Base-by-base conservation (phyloP, 2,888 invertebrate species). In the Strigamia transsilvanica region DNA sequence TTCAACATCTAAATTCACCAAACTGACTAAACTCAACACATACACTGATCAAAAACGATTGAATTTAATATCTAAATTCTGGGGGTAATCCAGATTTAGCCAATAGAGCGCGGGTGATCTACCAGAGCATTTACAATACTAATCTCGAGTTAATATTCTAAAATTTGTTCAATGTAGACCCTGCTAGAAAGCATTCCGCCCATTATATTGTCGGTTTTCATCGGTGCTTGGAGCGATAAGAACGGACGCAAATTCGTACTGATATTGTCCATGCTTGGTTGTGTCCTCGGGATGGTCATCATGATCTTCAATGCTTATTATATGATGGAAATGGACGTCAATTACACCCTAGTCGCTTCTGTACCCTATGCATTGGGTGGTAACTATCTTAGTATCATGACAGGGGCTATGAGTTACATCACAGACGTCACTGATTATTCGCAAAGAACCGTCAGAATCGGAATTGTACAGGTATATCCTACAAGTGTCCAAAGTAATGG, bases 161-260 rank as follows among this genome's bases (percentile, higher is more conserved):
- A n/a, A n/a, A n/a, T n/a, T n/a, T n/a, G n/a, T n/a, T n/a, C n/a
- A n/a, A n/a, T 34, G 7, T n/a, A 66, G 66, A 66, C 66, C 1
- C 9, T 66, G 2, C 27, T 66, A 15, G 66, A 66, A 23, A 81
- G 6, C 7, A 15, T 81, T 10, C 81, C 81, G 0, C 18, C 34
- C 6, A n/a, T 81, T 10, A 4, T 61, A 2, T 12, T 38, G 9
- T 4, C 38, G 6, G 3, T 81, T 12, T 56, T 81, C 32, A 15
- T 81, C n/a, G 81, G 81, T 18, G 7, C 81, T 4, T 81, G 81
- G 81, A 81, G 81, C 27, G 81, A 81, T 66, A 56, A 66, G 12
- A 15, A 66, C 18, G 81, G 81, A 12, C 61, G 81, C 6, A 81
- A 81, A 66, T 10, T 66, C 2, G 4, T 61, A 6, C 32, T 81